These are phyloP conservation scores for Takifugu ocellatus DNA, from an alignment of 2,797 vertebrate species.

Conservation along the genomic window DNA sequence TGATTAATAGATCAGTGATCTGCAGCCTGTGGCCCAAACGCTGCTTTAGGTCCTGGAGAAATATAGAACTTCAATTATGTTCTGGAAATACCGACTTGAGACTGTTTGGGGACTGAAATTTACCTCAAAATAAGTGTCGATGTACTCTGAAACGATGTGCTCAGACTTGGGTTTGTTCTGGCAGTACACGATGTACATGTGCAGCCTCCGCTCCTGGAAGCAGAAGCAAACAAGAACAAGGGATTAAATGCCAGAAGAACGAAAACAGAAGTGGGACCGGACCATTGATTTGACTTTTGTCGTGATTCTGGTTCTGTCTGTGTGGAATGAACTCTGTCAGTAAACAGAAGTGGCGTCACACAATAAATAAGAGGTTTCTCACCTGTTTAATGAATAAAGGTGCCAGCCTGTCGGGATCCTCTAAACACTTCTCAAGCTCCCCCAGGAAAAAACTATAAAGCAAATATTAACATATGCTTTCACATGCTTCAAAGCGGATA, in stretches of 20 bases:
- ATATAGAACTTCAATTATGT: neutral
- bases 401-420: constrained; percentile 93
- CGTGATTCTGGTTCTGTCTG: too few species aligned
- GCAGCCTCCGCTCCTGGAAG: constrained; percentile 89
- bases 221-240: constrained; percentile 7
- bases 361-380: constrained; percentile 31
- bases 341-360: neutral
- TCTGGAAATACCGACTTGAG: neutral
- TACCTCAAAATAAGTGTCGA: constrained; percentile 98
- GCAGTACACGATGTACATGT: constrained; percentile 99
- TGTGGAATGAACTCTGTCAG: too few species aligned
- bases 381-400: constrained; percentile 96
- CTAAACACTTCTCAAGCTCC: constrained; percentile 96
- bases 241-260: neutral
- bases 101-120: constrained; percentile 42
- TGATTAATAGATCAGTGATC: constrained; percentile 94
- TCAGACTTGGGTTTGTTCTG: constrained; percentile 99
- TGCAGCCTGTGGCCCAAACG: constrained; percentile 93
- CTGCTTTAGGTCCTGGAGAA: constrained; percentile 89
- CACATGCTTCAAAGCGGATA: neutral
- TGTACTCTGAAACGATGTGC: constrained; percentile 98
- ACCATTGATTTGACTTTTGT: too few species aligned
- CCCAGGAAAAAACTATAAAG: constrained; percentile 90
- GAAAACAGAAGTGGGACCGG: neutral
- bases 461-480: constrained; percentile 12